Evolutionary conservation across 2,113 vertebrate genomes (phyloP).

Genomic region (Synodontis membranacea): DNA sequence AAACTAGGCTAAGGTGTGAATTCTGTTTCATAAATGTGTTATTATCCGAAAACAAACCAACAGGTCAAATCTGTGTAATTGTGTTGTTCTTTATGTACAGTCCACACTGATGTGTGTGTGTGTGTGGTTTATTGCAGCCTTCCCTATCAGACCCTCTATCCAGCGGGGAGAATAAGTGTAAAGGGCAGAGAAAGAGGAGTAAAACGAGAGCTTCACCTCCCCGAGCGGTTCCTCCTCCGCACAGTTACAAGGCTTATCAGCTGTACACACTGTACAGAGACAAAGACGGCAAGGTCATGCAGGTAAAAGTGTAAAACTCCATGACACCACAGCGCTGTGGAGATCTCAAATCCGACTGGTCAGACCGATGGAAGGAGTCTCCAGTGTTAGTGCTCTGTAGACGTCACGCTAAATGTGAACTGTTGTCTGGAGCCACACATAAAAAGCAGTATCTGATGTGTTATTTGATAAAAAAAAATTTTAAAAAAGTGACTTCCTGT

Average conservation of each 20-base stretch:
- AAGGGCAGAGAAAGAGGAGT: conserved; percentile 71
- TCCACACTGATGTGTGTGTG: background rate
- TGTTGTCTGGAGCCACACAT: background rate
- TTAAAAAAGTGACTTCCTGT: background rate
- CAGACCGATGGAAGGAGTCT: background rate
- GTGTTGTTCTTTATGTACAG: background rate
- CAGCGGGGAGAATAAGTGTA: conserved; percentile 76
- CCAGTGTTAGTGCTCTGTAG: background rate
- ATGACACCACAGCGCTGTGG: background rate
- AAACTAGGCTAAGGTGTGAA: no score
- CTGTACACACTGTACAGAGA: conserved; percentile 92
- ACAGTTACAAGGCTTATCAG: conserved; percentile 91
- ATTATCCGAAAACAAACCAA: background rate
- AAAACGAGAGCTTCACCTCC: conserved; percentile 72
- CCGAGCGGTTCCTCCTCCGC: conserved; percentile 71
- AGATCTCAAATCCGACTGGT: background rate
- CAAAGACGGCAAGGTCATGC: conserved; percentile 93
- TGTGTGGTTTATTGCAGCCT: conserved; percentile 70
- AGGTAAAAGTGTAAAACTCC: conserved; percentile 64
- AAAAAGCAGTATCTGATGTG: background rate
- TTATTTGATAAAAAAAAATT: no score
- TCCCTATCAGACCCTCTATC: conserved; percentile 84
- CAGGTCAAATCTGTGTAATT: background rate
- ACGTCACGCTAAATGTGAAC: background rate
- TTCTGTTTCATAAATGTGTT: background rate